Evolutionary conservation across 2,113 vertebrate genomes (phyloP), one percentile per base, ranked within the genome.

Genomic region (Sinocyclocheilus rhinocerous): DNA sequence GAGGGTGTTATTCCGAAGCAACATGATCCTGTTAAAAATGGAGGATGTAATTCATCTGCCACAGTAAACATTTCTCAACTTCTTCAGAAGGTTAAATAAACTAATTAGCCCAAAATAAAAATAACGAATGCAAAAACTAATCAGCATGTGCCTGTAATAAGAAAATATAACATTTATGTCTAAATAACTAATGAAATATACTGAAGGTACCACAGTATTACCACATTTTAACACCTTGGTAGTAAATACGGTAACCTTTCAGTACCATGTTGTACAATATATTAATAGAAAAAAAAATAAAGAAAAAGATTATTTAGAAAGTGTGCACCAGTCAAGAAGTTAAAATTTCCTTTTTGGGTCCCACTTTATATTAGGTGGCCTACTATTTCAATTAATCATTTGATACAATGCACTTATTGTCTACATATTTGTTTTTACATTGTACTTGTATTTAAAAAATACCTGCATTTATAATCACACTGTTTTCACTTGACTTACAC

Each of bases 1-100:
- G 70, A 99, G 94, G 76, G 93, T 98, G 88, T 97, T 97, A 90
- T 97, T 96, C 91, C 96, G 95, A 93, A 98, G 95, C 93, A 98
- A 87, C 93, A 93, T 94, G 94, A 97, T 91, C 94, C 98, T 99
- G 95, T 50, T 72, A 82, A 86, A 88, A 88, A 82, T 86, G 83
- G 85, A 79, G 69, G 22, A n/a, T n/a, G 57, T 20, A 81, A 81
- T 82, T 67, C 2, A 69, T 82, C 9, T 81, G 9, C n/a, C 15
- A 36, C 26, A 70, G 26, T 10, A 52, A 55, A 70, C 20, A 50
- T 81, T 67, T 67, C 26, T 8, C 7, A 16, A 48, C 24, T 9
- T 20, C 11, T 36, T 70, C 48, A 42, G 26, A 65, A 24, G 33
- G 59, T 55, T 5, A 70, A 83, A 70, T 83, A 55, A 55, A 70